phyloP scores from a whole-genome alignment of 1,140 invertebrate genomes.

The Dysdera silvatica region DNA sequence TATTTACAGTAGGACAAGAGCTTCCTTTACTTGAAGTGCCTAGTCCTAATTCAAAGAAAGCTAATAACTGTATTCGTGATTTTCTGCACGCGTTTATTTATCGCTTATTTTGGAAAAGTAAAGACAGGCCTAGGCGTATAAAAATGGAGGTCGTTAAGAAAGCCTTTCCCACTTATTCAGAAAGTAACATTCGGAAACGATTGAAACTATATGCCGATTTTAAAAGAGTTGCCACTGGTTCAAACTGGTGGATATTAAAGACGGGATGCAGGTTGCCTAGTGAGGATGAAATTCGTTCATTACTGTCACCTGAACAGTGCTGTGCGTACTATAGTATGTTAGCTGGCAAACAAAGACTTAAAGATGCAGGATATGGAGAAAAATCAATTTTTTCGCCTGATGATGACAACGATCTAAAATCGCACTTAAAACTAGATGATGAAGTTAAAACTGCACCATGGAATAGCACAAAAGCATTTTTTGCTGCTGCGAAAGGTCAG shows the following conservation, averaged over 20 bases:
- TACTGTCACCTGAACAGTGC: slow-evolving; percentile 96
- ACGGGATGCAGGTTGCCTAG: slow-evolving; percentile 90
- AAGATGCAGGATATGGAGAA: slow-evolving; percentile 95
- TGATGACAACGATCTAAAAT: slow-evolving; percentile 93
- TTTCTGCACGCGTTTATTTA: slow-evolving; percentile 98
- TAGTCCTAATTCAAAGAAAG: slow-evolving; percentile 93
- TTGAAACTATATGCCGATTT: slow-evolving; percentile 97
- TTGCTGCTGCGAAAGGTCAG: slow-evolving; percentile 92
- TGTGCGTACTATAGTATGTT: slow-evolving; percentile 97
- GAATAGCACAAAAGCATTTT: slow-evolving; percentile 87
- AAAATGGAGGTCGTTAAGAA: slow-evolving; percentile 98
- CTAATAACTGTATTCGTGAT: slow-evolving; percentile 93
- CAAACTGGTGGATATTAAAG: slow-evolving; percentile 95
- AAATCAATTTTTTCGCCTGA: slow-evolving; percentile 91
- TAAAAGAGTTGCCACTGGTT: slow-evolving; percentile 85
- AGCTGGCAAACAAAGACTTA: slow-evolving; percentile 85
- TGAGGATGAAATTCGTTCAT: slow-evolving; percentile 92
- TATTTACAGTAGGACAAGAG: slow-evolving; percentile 89
- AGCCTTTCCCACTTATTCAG: slow-evolving; percentile 92
- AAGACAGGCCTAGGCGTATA: slow-evolving; percentile 78
- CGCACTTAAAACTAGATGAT: slow-evolving; percentile 94
- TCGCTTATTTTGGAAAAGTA: slow-evolving; percentile 93
- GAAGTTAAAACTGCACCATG: slow-evolving; percentile 85
- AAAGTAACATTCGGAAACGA: slow-evolving; percentile 92
- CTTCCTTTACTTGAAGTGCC: slow-evolving; percentile 97